Evolutionary conservation across 2,797 vertebrate genomes (phyloP), one percentile per base, ranked within the genome.

Genomic region (Merluccius polli): DNA sequence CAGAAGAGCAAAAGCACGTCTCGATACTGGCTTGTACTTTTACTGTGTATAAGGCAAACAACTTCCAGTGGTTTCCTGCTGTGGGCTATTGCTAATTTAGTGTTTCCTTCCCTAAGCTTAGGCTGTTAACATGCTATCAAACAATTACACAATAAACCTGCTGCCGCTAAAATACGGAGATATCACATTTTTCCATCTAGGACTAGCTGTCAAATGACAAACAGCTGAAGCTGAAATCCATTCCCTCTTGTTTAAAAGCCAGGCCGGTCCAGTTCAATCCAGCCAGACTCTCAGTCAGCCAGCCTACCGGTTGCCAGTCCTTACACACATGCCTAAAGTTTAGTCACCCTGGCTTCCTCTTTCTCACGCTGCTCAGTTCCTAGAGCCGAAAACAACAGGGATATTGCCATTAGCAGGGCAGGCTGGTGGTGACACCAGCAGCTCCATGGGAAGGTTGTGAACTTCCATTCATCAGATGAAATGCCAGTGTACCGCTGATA

Each of bases 301-400:
- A 80, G 38, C 72, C 48, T 73, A 71, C 70, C 71, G 63, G 41
- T 9, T 21, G 74, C 75, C 68, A 3, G 74, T 59, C 38, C 2
- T 59, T 74, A 69, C 75, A 63, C 12, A 78, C 74, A 78, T 78
- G 81, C 33, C 52, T 71, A 52, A 32, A 71, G 83, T 68, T 31
- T 70, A 74, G 41, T 77, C 73, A 44, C 76, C 69, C 32, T 68
- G 27, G 76, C 82, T 89, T 90, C 87, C 88, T 87, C 79, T 82
- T 86, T 90, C 88, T 91, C 88, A 90, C 81, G 81, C 81, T 77
- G 82, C 79, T 79, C 79, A 33, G 73, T 79, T 87, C 79, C 81
- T 44, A 84, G 41, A 76, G 68, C 35, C 21, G 52, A 74, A 82
- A 72, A 35, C 27, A 41, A 81, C 33, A 44, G 2, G 27, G 71